Conservation (phyloP, 2,888 invertebrate genomes). For the Bugulina stolonifera region DNA sequence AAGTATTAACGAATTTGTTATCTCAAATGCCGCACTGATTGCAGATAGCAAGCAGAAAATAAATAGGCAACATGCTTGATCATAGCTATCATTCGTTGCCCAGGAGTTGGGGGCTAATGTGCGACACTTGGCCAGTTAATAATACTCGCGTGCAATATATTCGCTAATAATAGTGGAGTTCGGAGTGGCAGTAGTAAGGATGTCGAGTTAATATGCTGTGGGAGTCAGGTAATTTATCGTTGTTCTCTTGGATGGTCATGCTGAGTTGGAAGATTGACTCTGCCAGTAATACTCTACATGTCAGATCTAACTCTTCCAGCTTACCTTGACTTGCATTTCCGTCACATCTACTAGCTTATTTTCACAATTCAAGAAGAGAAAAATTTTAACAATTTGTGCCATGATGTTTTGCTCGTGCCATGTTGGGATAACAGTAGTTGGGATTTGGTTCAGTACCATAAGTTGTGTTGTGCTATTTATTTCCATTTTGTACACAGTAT, state of each 20-base stretch:
- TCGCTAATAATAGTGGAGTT: no score
- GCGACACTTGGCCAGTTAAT: no score
- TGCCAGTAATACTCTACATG: constrained; percentile 52
- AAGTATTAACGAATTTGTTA: constrained; percentile 10
- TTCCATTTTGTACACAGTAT: no score
- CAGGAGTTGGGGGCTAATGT: not conserved
- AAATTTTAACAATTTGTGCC: no score
- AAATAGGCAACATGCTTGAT: not conserved
- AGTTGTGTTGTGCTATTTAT: no score
- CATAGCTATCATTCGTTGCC: not conserved
- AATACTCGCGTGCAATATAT: no score
- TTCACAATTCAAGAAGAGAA: no score
- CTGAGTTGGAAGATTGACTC: constrained; percentile 65
- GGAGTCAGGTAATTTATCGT: not conserved
- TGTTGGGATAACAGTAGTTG: no score
- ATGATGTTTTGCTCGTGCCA: no score
- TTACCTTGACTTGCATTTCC: constrained; percentile 50
- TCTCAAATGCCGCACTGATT: not conserved
- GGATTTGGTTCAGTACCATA: no score
- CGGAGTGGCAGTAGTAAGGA: not conserved
- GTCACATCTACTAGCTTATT: not conserved
- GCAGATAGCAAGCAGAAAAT: not conserved
- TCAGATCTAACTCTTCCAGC: constrained; percentile 74
- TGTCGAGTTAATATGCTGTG: not conserved
- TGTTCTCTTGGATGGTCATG: constrained; percentile 18